These are phyloP conservation scores for Eretmochelys imbricata DNA, from an alignment of 2,113 vertebrate genomes.

Conservation along the genomic window DNA sequence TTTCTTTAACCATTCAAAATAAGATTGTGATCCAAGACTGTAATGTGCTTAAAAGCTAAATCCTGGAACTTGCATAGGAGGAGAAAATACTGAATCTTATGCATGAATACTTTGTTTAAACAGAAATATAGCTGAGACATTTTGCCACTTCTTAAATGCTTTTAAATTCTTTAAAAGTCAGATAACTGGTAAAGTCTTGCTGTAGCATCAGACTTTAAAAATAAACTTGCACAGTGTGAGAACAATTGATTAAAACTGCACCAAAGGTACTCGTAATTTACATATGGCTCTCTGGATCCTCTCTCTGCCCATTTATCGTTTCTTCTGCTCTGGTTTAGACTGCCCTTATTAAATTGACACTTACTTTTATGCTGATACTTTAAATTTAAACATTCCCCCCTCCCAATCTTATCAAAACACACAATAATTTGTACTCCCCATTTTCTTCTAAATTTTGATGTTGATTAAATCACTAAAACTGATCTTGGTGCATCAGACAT, in stretches of 20 bases:
- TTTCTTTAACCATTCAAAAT: slow-evolving; percentile 73
- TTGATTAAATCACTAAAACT: slow-evolving; percentile 45
- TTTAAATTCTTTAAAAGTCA: slow-evolving; percentile 71
- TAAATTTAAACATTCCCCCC: slow-evolving; percentile 42
- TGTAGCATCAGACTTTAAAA: slow-evolving; percentile 67
- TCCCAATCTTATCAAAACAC: slow-evolving; percentile 56
- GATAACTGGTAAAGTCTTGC: slow-evolving; percentile 65
- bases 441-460: slow-evolving; percentile 55
- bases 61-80: slow-evolving; percentile 75
- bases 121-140: slow-evolving; percentile 76
- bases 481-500: slow-evolving; percentile 74
- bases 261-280: slow-evolving; percentile 69
- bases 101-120: slow-evolving; percentile 80
- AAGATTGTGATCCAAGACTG: slow-evolving; percentile 69
- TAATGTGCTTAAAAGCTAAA: slow-evolving; percentile 73
- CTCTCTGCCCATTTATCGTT: slow-evolving; percentile 1
- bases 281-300: slow-evolving; percentile 41
- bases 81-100: slow-evolving; percentile 79
- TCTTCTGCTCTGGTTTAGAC: slow-evolving; percentile 50
- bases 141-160: slow-evolving; percentile 80
- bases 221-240: slow-evolving; percentile 71
- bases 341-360: slow-evolving; percentile 59
- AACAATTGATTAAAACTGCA: slow-evolving; percentile 58
- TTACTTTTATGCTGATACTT: background rate
- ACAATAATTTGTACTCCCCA: slow-evolving; percentile 59